phyloP scores from a whole-genome alignment of 1,140 invertebrate genomes.

The Hypothenemus hampei region DNA sequence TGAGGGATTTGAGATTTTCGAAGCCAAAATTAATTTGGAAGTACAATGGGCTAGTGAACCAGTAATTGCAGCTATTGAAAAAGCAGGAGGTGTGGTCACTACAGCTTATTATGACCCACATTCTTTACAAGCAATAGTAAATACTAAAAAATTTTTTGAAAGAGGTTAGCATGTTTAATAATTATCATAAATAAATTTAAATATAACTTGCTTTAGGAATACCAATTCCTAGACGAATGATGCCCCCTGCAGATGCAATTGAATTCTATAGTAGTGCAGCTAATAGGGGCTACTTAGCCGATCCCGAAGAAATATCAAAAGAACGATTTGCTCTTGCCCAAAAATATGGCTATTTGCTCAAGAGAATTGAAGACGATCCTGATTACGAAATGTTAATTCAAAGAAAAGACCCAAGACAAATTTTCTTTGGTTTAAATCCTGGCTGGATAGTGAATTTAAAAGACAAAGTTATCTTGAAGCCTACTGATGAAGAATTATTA shows the following conservation, averaged over 20 bases:
- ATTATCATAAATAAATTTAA: background rate
- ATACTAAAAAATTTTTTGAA: conserved; percentile 81
- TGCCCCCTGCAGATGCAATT: conserved; percentile 87
- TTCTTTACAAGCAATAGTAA: conserved; percentile 63
- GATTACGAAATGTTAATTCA: conserved; percentile 70
- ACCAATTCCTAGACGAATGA: conserved; percentile 85
- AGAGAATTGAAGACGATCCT: conserved; percentile 70
- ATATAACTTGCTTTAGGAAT: conserved; percentile 38
- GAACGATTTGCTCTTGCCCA: conserved; percentile 78
- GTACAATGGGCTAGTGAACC: conserved; percentile 92
- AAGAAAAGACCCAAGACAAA: conserved; percentile 88
- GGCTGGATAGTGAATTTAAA: conserved; percentile 92
- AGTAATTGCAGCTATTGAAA: conserved; percentile 94
- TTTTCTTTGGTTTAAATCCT: conserved; percentile 90
- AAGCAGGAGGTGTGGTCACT: conserved; percentile 89
- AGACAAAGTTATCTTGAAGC: conserved; percentile 86
- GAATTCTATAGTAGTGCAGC: conserved; percentile 85
- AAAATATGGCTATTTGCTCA: conserved; percentile 91
- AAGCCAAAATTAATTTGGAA: conserved; percentile 92
- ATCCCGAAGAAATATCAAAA: conserved; percentile 83
- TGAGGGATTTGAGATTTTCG: conserved; percentile 85
- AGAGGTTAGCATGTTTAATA: no score
- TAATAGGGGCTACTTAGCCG: conserved; percentile 86
- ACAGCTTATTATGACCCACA: conserved; percentile 90
- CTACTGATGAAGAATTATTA: conserved; percentile 66